These are phyloP conservation scores for Rhinoraja longicauda DNA, from an alignment of 2,797 vertebrate genomes.

Conservation along the genomic window DNA sequence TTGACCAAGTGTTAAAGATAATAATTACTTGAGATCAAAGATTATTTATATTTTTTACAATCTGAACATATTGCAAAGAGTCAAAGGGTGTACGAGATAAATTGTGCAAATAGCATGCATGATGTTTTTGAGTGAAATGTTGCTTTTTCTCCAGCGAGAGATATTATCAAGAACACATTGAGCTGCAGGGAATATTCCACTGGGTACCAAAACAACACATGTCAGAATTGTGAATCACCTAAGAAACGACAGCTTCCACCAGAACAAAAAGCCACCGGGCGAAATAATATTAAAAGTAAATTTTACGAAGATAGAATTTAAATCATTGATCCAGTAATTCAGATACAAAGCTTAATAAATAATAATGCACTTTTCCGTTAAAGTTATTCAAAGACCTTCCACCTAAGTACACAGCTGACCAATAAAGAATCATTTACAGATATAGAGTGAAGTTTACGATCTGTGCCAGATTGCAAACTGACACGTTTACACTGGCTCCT, in stretches of 20 bases:
- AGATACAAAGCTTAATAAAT: not conserved
- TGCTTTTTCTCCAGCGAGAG: not conserved
- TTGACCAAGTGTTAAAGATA: not conserved
- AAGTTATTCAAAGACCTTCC: not conserved
- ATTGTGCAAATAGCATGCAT: not conserved
- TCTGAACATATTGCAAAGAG: not conserved
- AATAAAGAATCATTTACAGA: not conserved
- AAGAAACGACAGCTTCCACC: not conserved
- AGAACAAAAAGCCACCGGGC: not conserved
- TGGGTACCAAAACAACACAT: not conserved
- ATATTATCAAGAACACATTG: not conserved
- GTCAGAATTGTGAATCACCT: not conserved
- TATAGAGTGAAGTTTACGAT: not conserved
- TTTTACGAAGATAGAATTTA: conserved; percentile 4
- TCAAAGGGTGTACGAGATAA: not conserved
- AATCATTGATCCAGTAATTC: not conserved
- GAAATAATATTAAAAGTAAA: not conserved
- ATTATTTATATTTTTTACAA: not conserved
- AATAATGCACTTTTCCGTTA: not conserved
- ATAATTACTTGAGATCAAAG: conserved; percentile 2
- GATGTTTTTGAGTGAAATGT: not conserved
- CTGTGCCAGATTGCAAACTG: no score
- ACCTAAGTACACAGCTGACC: not conserved
- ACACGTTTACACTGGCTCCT: not conserved
- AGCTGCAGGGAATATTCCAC: not conserved